phyloP scores from a whole-genome alignment of 2,113 vertebrate genomes.

The Marcusenius ussheri region DNA sequence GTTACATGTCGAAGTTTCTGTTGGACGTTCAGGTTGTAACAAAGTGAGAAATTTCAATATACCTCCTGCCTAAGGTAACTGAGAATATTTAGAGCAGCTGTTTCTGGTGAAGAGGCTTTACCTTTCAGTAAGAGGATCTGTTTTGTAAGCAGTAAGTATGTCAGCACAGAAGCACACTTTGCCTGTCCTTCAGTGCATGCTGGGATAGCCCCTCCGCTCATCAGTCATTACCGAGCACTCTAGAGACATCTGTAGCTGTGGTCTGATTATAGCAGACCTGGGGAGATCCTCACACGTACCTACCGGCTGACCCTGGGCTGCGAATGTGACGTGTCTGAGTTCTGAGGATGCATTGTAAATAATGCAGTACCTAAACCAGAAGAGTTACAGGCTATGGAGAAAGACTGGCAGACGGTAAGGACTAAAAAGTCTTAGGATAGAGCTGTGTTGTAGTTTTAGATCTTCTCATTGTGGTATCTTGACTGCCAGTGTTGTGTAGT shows the following conservation, averaged over 20 bases:
- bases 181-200: neutral
- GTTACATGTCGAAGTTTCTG: neutral
- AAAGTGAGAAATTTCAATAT: neutral
- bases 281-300: neutral
- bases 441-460: neutral
- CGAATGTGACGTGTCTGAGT: slow-evolving; percentile 3
- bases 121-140: slow-evolving; percentile 35
- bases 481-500: neutral
- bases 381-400: slow-evolving; percentile 29
- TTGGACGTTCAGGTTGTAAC: neutral
- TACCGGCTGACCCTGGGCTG: neutral
- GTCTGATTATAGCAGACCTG: neutral
- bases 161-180: slow-evolving; percentile 8
- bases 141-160: slow-evolving; percentile 26
- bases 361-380: slow-evolving; percentile 21
- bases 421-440: neutral
- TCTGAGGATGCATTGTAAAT: slow-evolving; percentile 11
- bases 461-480: neutral
- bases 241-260: neutral
- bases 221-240: neutral
- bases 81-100: neutral
- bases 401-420: slow-evolving; percentile 27
- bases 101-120: neutral
- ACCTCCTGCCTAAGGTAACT: neutral
- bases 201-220: neutral